Conservation (phyloP, 2,888 invertebrate species). For the Aphodius granarius region DNA sequence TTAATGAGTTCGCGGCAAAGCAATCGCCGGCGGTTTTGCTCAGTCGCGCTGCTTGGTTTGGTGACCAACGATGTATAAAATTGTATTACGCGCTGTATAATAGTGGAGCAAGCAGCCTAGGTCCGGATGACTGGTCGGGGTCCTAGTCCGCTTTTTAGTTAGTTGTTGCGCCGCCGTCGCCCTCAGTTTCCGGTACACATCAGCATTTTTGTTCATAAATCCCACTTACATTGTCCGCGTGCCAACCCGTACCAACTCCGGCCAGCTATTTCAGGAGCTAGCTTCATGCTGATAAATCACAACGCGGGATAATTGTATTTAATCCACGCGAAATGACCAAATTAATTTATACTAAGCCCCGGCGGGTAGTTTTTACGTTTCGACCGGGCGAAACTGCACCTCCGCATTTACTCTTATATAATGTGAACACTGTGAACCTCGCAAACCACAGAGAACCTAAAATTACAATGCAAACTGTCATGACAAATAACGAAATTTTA, state of each 20-base stretch:
- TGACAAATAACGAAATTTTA: background rate
- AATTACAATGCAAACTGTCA: background rate
- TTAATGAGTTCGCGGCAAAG: conserved; percentile 3
- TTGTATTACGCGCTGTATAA: conserved; percentile 8
- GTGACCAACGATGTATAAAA: conserved; percentile 8
- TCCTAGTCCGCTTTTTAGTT: conserved; percentile 11
- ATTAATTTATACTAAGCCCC: conserved; percentile 9
- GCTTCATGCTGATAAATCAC: background rate
- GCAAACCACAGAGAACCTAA: background rate
- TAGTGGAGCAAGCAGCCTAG: background rate
- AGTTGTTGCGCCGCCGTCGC: background rate
- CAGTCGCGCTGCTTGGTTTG: background rate
- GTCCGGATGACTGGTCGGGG: background rate
- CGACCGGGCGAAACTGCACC: background rate
- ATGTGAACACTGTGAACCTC: background rate
- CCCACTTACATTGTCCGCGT: background rate
- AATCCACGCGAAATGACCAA: conserved; percentile 2
- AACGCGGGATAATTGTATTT: background rate
- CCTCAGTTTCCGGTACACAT: conserved; percentile 16
- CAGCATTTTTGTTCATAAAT: conserved; percentile 22
- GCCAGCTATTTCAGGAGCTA: background rate
- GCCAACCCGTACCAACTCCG: background rate
- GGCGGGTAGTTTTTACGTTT: background rate
- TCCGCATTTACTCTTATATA: background rate
- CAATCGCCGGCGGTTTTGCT: conserved; percentile 1